phyloP scores from a whole-genome alignment of 2,113 vertebrate species.

The Vulpes vulpes region DNA sequence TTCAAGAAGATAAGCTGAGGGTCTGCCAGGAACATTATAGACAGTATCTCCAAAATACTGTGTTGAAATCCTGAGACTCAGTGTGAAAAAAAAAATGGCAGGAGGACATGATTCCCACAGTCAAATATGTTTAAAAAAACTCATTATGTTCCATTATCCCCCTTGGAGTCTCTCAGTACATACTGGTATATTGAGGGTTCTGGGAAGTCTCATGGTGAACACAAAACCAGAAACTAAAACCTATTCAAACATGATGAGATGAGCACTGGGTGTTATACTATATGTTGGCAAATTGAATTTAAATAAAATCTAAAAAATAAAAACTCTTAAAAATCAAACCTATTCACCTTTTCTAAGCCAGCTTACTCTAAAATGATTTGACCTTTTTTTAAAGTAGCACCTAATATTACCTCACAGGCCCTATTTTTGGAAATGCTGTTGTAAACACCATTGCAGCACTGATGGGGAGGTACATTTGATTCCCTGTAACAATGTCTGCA shows the following conservation, averaged over 20 bases:
- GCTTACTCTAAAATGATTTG: slow-evolving; percentile 20
- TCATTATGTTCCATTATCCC: not conserved
- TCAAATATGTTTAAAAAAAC: slow-evolving; percentile 22
- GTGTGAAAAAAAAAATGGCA: not conserved
- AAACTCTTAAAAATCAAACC: not conserved
- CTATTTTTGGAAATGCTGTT: slow-evolving; percentile 25
- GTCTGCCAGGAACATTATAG: not conserved
- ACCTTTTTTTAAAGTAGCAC: not conserved
- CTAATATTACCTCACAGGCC: not conserved
- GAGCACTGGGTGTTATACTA: too few species aligned
- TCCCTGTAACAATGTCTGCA: not conserved
- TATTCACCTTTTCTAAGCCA: not conserved
- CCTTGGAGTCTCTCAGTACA: not conserved
- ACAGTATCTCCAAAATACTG: not conserved
- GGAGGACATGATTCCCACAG: not conserved
- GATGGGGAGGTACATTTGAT: not conserved
- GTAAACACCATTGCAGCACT: not conserved
- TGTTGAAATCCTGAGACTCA: not conserved
- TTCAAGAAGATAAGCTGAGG: slow-evolving; percentile 3
- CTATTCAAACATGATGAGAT: not conserved
- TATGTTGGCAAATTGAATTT: too few species aligned
- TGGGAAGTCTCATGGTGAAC: not conserved
- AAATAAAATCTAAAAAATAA: too few species aligned
- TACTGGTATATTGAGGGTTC: not conserved
- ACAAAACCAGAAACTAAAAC: slow-evolving; percentile 10